Evolutionary conservation across 2,113 vertebrate genomes (phyloP), one percentile per base, ranked within the genome.

Genomic region (Ageneiosus marmoratus): DNA sequence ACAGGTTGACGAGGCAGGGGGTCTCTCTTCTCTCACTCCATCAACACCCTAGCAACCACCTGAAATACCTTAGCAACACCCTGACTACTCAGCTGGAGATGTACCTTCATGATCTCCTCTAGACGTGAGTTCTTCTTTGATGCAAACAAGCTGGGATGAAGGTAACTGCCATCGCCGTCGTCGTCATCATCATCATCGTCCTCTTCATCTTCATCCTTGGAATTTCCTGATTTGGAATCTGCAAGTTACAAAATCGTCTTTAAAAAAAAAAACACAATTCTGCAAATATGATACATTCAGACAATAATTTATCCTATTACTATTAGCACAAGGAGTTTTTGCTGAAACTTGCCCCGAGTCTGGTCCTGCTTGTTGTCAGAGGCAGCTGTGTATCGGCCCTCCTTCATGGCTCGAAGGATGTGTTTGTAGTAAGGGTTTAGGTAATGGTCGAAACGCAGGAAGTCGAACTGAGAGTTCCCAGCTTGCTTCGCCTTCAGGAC

Each of bases 401-500:
- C 98, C 65, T 98, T 99, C 97, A 99, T 97, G 37, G 96, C 95
- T 76, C 95, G 96, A 90, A 98, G 95, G 90, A 99, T 96, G 93
- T 98, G 95, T 86, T 96, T 99, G 93, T 99, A 99, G 92, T 99
- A 99, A 63, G 98, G 98, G 84, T 99, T 99, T 92, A 99, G 94
- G 94, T 99, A 99, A 93, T 99, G 98, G 91, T 99, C 98, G 34
- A 99, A 99, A 0, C 97, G 94, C 62, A 99, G 91, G 75, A 99
- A 99, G 91, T 99, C 98, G 67, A 99, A 99, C 89, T 99, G 98
- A 0, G 98, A 99, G 93, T 99, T 99, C 0, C 95, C 92, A 0
- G 98, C 90, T 89, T 99, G 98, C 91, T 98, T 98, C 22, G 98
- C 96, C 91, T 99, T 99, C 72, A 99, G 92, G 92, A 99, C 98